Base-by-base conservation (phyloP, 92 coral and sea anemone genomes). In the Epizoanthus illoricatus region DNA sequence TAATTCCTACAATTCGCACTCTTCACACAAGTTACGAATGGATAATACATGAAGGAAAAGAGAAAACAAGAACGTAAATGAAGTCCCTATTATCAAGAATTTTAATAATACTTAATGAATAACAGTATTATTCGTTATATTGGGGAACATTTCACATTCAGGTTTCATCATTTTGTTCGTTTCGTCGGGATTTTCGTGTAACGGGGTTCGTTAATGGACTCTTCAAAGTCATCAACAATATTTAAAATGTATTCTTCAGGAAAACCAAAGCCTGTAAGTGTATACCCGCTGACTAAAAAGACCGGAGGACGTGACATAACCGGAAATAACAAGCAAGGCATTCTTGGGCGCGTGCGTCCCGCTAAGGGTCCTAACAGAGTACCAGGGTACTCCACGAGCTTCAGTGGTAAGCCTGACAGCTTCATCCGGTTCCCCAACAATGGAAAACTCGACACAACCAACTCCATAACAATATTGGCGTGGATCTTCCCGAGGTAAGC, bases 361-460 rank as follows among this genome's bases (percentile, higher is more conserved):
- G 94, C 85, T 2, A 66, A 69, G 17, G 97, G 97, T 4, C 97
- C 97, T 15, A 91, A 93, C 84, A 90, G 88, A 19, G 33, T 69
- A 18, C 89, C 85, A 0, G 88, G 91, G 3, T 76, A 86, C 52
- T 83, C 97, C 24, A 69, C 84, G 57, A 78, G 83, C 64, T 93
- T 93, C 89, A 82, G 71, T 12, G 97, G 97, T 23, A 86, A 80
- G 67, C 88, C 86, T 6, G 84, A 88, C 88, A 90, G 94, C 81
- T 93, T 65, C 65, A 86, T 93, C 13, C 87, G 85, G 74, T 85
- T 93, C 83, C 97, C 97, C 13, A 93, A 93, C 73, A 85, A 88
- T 41, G 94, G 94, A 23, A 84, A 87, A 23, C 87, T 93, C 19
- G 97, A 93, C 67, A 90, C 94, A 43, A 65, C 79, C 43, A 74